Base-by-base conservation (phyloP, 30 jellyfish, hydroid and myxozoan species). In the Hydra vulgaris region DNA sequence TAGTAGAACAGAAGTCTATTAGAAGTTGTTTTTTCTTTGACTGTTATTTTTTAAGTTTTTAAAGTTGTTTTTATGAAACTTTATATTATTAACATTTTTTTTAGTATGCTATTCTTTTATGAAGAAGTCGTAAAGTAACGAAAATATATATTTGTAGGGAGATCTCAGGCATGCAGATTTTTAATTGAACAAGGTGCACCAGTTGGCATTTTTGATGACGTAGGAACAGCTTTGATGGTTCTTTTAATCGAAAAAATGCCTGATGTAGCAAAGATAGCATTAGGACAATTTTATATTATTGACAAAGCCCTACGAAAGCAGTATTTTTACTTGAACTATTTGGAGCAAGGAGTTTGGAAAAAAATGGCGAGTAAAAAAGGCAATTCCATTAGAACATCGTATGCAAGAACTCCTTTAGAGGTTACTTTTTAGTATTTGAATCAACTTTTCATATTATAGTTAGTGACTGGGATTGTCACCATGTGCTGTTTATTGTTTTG, bases 201-300 rank as follows among this genome's bases (percentile, higher is more conserved):
- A 16, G 95, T 86, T 21, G 99, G 99, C 17, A 94, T 94, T 54
- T 87, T 26, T 78, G 96, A 94, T 83, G 94, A 85, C 53, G 72
- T 82, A 52, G 99, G 99, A 0, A 88, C 89, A 18, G 79, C 95
- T 7, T 92, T 93, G 17, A 56, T 94, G 72, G 25, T 92, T 18
- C 25, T 79, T 18, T 84, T 94, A 96, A 74, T 88, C 0, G 92
- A 78, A 52, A 94, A 87, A 79, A 94, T 88, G 99, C 99, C 99
- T 0, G 96, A 94, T 73, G 95, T 94, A 27, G 99, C 96, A 21
- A 81, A 88, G 61, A 25, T 83, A 23, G 99, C 99, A 8, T 66
- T 74, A 24, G 94, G 83, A 17, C 98, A 91, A 77, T 91, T 91
- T 79, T 87, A 79, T 52, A 71, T 24, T 40, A 81, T 80, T 18